Conservation (phyloP, 2,797 vertebrate genomes). For the Cryptoblepharus egeriae region DNA sequence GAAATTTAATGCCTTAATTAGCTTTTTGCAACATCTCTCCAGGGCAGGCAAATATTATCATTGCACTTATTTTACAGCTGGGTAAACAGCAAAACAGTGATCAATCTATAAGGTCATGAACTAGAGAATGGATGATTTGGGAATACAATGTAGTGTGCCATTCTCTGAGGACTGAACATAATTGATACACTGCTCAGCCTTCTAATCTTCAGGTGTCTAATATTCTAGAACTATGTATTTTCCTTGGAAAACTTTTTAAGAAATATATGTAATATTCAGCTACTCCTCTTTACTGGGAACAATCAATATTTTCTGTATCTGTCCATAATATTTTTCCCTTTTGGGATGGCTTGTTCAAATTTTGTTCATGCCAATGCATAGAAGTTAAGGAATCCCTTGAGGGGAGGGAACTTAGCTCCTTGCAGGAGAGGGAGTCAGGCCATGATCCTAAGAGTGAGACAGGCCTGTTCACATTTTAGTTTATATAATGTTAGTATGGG, state of each 20-base stretch:
- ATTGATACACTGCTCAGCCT: neutral
- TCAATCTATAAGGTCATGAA: conserved; percentile 31
- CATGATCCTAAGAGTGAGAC: too few relatives aligned
- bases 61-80: conserved; percentile 45
- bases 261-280: too few relatives aligned
- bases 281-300: too few relatives aligned
- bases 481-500: too few relatives aligned
- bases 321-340: too few relatives aligned
- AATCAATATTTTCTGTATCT: too few relatives aligned
- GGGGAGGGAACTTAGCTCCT: too few relatives aligned
- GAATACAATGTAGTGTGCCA: neutral
- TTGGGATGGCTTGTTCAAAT: too few relatives aligned
- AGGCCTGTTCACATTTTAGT: too few relatives aligned
- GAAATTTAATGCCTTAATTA: conserved; percentile 50
- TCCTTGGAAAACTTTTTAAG: neutral
- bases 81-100: conserved; percentile 33
- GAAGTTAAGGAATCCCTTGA: too few relatives aligned
- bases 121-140: conserved; percentile 28
- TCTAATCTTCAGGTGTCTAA: neutral
- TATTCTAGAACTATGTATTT: neutral
- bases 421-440: too few relatives aligned
- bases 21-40: conserved; percentile 29
- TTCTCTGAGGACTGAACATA: neutral
- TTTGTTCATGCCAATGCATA: too few relatives aligned
- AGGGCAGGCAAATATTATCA: conserved; percentile 30